phyloP scores from a whole-genome alignment of 2,113 vertebrate species.

The Sphaerodactylus townsendi region DNA sequence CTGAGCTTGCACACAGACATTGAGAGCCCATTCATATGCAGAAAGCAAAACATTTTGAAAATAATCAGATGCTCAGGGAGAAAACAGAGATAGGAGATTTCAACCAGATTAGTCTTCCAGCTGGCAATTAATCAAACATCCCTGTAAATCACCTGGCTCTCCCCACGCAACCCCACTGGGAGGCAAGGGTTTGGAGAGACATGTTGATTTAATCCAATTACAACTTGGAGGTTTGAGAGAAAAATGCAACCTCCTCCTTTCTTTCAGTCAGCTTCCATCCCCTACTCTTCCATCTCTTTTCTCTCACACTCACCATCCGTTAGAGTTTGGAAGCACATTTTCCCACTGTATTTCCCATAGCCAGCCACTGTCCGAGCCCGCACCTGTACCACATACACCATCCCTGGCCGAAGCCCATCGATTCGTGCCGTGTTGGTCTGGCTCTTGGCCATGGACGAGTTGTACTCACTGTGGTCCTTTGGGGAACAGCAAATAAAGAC shows the following conservation, averaged over 20 bases:
- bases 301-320: slow-evolving; percentile 87
- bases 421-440: slow-evolving; percentile 93
- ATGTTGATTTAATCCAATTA: background rate
- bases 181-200: background rate
- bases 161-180: background rate
- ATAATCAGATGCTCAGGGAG: accelerated
- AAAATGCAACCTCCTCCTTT: background rate
- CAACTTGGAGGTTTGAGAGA: accelerated
- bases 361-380: slow-evolving; percentile 95
- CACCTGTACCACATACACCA: slow-evolving; percentile 96
- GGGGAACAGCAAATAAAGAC: background rate
- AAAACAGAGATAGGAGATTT: background rate
- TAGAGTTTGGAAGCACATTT: slow-evolving; percentile 99
- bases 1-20: background rate
- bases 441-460: slow-evolving; percentile 92
- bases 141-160: background rate
- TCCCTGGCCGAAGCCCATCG: slow-evolving; percentile 87
- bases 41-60: background rate
- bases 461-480: slow-evolving; percentile 93
- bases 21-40: background rate
- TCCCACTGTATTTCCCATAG: slow-evolving; percentile 98
- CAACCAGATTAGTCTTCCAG: slow-evolving; percentile 25
- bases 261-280: background rate
- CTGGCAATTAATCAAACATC: background rate
- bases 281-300: slow-evolving; percentile 10